These are phyloP conservation scores for Drosophila pseudotalamancana DNA, from an alignment of 2,888 invertebrate genomes.

Conservation along the genomic window DNA sequence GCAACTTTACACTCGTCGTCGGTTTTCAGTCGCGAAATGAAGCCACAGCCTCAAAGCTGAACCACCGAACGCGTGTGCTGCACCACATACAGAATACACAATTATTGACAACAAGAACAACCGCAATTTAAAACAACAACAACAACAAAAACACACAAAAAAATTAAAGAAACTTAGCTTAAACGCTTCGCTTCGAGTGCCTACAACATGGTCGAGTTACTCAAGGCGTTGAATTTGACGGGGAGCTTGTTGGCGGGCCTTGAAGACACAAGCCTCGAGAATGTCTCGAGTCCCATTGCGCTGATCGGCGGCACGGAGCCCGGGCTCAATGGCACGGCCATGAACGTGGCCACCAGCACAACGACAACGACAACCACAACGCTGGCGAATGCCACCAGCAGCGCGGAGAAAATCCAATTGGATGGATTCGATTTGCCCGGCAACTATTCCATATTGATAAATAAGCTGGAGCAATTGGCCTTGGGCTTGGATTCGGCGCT, in stretches of 20 bases:
- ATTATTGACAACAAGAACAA: constrained; percentile 2
- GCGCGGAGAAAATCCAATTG: constrained; percentile 72
- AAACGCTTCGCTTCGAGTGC: background rate
- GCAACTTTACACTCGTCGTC: constrained; percentile 68
- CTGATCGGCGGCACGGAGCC: constrained; percentile 32
- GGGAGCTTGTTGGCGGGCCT: constrained; percentile 65
- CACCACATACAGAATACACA: constrained; percentile 3
- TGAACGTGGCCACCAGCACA: constrained; percentile 32
- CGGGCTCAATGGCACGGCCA: constrained; percentile 37
- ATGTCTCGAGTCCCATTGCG: constrained; percentile 29
- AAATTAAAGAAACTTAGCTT: too few species aligned
- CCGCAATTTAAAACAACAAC: constrained; percentile 3
- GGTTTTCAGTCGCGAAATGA: constrained; percentile 77
- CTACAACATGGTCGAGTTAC: constrained; percentile 66
- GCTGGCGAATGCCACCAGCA: constrained; percentile 44
- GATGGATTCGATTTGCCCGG: constrained; percentile 77
- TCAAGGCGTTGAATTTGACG: constrained; percentile 68
- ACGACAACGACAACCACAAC: constrained; percentile 11
- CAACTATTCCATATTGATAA: constrained; percentile 83
- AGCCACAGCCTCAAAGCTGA: constrained; percentile 71
- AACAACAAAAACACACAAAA: constrained; percentile 22
- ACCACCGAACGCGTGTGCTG: constrained; percentile 40
- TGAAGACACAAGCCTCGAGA: constrained; percentile 55
- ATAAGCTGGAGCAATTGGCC: constrained; percentile 82
- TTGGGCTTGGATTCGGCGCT: constrained; percentile 80